These are phyloP conservation scores for Nerophis ophidion DNA, from an alignment of 2,113 vertebrate species.

Conservation along the genomic window DNA sequence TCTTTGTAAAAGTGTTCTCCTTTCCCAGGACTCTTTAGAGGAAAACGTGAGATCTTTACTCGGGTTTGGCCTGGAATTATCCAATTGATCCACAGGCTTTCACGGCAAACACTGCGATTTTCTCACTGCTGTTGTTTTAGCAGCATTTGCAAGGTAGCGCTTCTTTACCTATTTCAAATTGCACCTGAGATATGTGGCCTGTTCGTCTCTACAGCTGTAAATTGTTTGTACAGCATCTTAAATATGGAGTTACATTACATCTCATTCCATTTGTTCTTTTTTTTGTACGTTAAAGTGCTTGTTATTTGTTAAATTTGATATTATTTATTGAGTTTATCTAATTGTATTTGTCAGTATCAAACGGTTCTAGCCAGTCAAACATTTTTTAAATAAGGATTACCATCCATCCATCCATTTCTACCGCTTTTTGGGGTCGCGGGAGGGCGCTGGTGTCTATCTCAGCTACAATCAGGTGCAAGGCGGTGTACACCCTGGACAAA, in stretches of 20 bases:
- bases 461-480: too few relatives aligned
- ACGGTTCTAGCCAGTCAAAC: too few relatives aligned
- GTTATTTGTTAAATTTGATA: too few relatives aligned
- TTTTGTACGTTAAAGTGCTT: too few relatives aligned
- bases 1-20: conserved; percentile 23
- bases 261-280: too few relatives aligned
- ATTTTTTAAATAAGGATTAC: too few relatives aligned
- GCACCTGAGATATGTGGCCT: not conserved
- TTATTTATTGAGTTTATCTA: too few relatives aligned
- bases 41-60: conserved; percentile 15
- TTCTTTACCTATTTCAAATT: not conserved
- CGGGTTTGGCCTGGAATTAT: conserved; percentile 28
- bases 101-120: conserved; percentile 11
- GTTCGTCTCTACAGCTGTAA: not conserved
- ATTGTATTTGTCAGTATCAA: too few relatives aligned
- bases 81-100: conserved; percentile 33
- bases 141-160: not conserved
- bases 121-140: not conserved
- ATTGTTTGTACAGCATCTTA: not conserved
- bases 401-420: too few relatives aligned
- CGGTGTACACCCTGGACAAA: too few relatives aligned
- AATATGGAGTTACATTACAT: not conserved
- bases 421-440: too few relatives aligned
- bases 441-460: too few relatives aligned
- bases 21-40: conserved; percentile 5